Conservation (phyloP, 1,140 invertebrate genomes). For the Drosophila erecta region DNA sequence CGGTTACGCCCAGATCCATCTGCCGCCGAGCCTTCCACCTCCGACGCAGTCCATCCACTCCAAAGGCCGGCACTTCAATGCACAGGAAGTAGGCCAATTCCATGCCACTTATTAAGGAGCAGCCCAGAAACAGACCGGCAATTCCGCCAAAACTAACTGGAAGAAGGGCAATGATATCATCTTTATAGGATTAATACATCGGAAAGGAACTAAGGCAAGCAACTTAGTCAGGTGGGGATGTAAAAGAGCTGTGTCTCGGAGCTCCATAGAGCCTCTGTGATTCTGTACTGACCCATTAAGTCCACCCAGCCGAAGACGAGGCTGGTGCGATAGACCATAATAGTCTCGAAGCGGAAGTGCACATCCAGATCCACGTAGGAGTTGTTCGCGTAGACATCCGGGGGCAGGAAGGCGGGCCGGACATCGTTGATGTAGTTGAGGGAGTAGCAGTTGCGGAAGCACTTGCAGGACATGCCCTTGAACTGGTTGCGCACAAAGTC, state of each 20-base stretch:
- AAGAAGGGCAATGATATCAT: constrained; percentile 28
- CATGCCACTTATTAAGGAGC: constrained; percentile 89
- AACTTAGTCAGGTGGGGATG: too few species aligned
- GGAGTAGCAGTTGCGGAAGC: constrained; percentile 80
- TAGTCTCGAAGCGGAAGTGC: constrained; percentile 74
- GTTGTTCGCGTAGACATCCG: constrained; percentile 58
- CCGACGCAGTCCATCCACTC: constrained; percentile 19
- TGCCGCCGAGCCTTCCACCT: not conserved
- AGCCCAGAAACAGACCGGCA: constrained; percentile 90
- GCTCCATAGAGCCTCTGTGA: too few species aligned
- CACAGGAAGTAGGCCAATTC: constrained; percentile 91
- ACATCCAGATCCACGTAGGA: constrained; percentile 79
- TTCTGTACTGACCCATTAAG: constrained; percentile 66
- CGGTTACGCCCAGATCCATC: not conserved
- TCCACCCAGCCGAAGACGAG: constrained; percentile 81
- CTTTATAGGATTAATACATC: too few species aligned
- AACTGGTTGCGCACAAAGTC: constrained; percentile 61
- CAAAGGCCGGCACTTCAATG: constrained; percentile 79
- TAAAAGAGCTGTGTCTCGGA: too few species aligned
- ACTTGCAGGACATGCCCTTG: constrained; percentile 76
- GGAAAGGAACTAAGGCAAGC: too few species aligned
- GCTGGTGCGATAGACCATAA: constrained; percentile 80
- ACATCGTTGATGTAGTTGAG: constrained; percentile 78
- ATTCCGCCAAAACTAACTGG: constrained; percentile 90
- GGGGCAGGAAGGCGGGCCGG: constrained; percentile 70